Evolutionary conservation across 2,797 vertebrate genomes (phyloP).

Genomic region (Sebastes minor): DNA sequence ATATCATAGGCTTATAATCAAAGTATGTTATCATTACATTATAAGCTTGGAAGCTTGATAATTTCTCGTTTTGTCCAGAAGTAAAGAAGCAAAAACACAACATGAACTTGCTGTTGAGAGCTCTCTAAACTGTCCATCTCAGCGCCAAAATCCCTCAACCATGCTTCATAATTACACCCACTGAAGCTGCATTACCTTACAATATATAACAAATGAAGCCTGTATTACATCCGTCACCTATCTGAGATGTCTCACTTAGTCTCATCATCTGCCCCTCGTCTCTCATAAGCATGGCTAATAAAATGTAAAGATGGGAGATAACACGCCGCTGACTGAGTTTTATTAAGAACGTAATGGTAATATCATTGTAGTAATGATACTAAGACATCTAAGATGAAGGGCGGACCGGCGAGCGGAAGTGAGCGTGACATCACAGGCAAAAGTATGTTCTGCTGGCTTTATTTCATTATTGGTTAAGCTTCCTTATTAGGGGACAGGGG

Average conservation of each 20-base stretch:
- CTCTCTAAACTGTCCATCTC: conserved; percentile 9
- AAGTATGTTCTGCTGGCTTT: conserved; percentile 63
- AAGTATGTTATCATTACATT: not conserved
- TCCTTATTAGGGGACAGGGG: conserved; percentile 71
- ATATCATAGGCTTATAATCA: not conserved
- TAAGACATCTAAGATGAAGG: conserved; percentile 56
- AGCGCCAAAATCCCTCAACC: conserved; percentile 16
- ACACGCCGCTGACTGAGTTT: conserved; percentile 58
- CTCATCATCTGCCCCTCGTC: conserved; percentile 63
- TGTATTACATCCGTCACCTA: conserved; percentile 64
- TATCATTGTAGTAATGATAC: conserved; percentile 62
- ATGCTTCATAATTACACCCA: conserved; percentile 48
- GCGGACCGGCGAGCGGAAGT: conserved; percentile 52
- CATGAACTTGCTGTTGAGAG: not conserved
- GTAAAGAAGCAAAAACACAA: not conserved
- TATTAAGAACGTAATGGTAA: conserved; percentile 76
- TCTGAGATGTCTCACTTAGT: conserved; percentile 69
- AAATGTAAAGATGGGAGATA: conserved; percentile 81
- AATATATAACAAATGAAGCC: conserved; percentile 61
- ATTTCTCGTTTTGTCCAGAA: not conserved
- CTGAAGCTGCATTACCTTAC: conserved; percentile 20
- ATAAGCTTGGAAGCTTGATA: not conserved
- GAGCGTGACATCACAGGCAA: conserved; percentile 73
- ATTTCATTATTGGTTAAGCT: conserved; percentile 77
- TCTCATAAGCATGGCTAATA: conserved; percentile 75